Conservation (phyloP, 2,113 vertebrate species). For the Variabilichromis moorii region DNA sequence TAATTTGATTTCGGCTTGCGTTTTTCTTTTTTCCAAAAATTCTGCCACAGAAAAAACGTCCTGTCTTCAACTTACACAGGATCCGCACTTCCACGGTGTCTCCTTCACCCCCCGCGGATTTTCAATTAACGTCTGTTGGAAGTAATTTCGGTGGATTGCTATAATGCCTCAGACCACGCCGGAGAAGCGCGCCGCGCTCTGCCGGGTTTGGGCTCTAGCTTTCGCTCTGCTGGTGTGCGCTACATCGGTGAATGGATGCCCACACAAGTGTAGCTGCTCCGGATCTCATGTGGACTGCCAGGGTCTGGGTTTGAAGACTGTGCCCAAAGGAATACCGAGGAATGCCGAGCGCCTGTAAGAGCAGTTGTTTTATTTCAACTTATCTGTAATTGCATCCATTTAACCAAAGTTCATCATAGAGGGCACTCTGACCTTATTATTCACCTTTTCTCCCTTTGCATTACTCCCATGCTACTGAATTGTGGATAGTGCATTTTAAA, state of each 20-base stretch:
- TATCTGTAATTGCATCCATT: neutral
- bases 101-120: neutral
- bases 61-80: neutral
- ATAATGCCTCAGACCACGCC: conserved; percentile 67
- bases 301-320: conserved; percentile 82
- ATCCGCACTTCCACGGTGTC: neutral
- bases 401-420: neutral
- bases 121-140: neutral
- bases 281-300: conserved; percentile 97
- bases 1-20: neutral
- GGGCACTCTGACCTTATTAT: neutral
- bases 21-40: neutral
- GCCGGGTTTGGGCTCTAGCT: conserved; percentile 65
- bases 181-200: conserved; percentile 60
- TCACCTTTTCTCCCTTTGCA: neutral
- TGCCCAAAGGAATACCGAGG: conserved; percentile 90
- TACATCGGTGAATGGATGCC: conserved; percentile 79
- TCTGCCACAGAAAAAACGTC: neutral
- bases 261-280: conserved; percentile 94
- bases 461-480: neutral
- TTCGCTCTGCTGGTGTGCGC: conserved; percentile 67
- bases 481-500: neutral
- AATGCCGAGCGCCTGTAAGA: conserved; percentile 95
- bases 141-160: conserved; percentile 27
- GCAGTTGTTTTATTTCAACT: neutral